Conservation (phyloP, 23 tunicate genomes). For the Halocynthia roretzi region DNA sequence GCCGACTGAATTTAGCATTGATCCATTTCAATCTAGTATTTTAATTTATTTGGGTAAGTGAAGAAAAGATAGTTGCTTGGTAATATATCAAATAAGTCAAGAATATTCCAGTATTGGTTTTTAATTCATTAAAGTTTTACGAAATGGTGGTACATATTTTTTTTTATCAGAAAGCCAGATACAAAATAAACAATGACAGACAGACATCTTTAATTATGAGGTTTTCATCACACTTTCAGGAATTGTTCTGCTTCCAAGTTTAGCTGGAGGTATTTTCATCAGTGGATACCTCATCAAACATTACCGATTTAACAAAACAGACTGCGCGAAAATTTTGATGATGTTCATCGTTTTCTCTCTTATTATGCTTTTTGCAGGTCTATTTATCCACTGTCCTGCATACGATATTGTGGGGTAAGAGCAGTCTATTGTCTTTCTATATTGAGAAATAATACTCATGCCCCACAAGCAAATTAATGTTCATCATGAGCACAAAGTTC, state of each 20-base stretch:
- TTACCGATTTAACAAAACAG: slow-evolving; percentile 43
- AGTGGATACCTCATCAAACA: slow-evolving; percentile 87
- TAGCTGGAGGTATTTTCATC: slow-evolving; percentile 78
- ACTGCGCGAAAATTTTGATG: slow-evolving; percentile 82
- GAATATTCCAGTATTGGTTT: not conserved
- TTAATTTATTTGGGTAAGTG: slow-evolving; percentile 44
- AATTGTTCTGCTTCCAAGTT: slow-evolving; percentile 79
- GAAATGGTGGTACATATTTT: too few species aligned
- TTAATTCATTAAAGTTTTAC: too few species aligned
- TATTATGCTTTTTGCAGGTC: slow-evolving; percentile 69
- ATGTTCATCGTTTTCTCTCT: slow-evolving; percentile 56
- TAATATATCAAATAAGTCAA: not conserved
- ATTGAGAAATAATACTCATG: too few species aligned
- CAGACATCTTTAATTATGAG: not conserved
- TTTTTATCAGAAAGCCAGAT: too few species aligned
- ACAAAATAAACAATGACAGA: not conserved
- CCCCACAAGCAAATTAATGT: too few species aligned
- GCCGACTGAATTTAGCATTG: slow-evolving; percentile 75
- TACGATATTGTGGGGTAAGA: slow-evolving; percentile 37
- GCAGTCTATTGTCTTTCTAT: too few species aligned
- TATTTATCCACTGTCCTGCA: slow-evolving; percentile 66
- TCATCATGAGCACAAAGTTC: too few species aligned
- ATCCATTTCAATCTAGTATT: slow-evolving; percentile 75
- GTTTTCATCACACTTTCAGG: slow-evolving; percentile 25
- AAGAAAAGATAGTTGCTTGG: not conserved